Percentiles rank a stretch among this genome's conserved stretches.
phyloP scores from a whole-genome alignment of 1,140 invertebrate genomes.

The Melanaphis sacchari region DNA sequence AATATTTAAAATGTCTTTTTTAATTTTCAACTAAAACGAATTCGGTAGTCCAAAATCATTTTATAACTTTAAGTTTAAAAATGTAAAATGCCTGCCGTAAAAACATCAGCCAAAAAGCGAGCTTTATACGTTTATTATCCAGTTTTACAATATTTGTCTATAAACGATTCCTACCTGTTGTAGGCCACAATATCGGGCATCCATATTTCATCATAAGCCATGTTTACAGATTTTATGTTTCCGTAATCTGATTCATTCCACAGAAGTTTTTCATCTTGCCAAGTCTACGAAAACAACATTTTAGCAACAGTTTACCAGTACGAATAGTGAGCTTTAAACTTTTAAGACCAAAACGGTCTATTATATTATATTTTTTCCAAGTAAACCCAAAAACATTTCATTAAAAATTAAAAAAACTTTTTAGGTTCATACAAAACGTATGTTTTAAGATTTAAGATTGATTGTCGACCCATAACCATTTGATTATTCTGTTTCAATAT shows the following conservation, averaged over 20 bases:
- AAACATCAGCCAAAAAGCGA: background rate
- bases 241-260: slow-evolving; percentile 72
- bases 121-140: background rate
- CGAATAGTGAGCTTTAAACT: background rate
- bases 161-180: slow-evolving; percentile 66
- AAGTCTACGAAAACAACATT: slow-evolving; percentile 65
- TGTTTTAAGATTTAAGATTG: background rate
- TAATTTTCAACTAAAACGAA: no score
- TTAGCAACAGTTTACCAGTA: slow-evolving; percentile 40
- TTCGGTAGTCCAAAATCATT: background rate
- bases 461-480: slow-evolving; percentile 5
- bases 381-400: background rate
- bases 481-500: background rate
- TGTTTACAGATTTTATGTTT: slow-evolving; percentile 66
- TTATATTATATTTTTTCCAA: background rate
- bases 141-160: slow-evolving; percentile 22
- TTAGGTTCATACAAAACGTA: background rate
- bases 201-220: slow-evolving; percentile 74
- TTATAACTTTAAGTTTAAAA: background rate
- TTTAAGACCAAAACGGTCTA: slow-evolving; percentile 9
- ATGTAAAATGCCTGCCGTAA: background rate
- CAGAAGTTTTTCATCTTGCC: slow-evolving; percentile 72
- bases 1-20: background rate
- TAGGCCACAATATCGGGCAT: slow-evolving; percentile 73
- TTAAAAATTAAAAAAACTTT: background rate